phyloP scores from a whole-genome alignment of 2,113 vertebrate species.

The Larimichthys polyactis region DNA sequence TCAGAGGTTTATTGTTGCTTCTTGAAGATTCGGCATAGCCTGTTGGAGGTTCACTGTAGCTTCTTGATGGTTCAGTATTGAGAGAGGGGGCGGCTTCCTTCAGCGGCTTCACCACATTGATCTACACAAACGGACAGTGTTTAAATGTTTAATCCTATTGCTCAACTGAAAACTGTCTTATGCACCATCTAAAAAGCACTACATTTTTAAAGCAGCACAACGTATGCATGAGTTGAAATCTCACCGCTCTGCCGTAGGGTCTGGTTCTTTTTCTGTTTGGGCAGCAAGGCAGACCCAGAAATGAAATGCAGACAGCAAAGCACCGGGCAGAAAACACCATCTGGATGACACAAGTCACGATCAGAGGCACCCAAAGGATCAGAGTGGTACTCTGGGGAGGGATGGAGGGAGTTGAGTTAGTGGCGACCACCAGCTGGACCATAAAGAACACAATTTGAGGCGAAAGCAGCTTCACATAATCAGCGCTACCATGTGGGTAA shows the following conservation, averaged over 20 bases:
- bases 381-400: conserved; percentile 88
- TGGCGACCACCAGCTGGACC: conserved; percentile 38
- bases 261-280: conserved; percentile 47
- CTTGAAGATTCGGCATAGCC: background rate
- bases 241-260: conserved; percentile 58
- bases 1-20: background rate
- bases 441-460: conserved; percentile 16
- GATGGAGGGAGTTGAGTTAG: conserved; percentile 24
- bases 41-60: background rate
- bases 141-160: background rate
- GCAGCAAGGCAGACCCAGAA: conserved; percentile 82
- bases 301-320: conserved; percentile 74
- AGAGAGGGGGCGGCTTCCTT: conserved; percentile 31
- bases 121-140: conserved; percentile 52
- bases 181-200: background rate
- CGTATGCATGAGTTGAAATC: conserved; percentile 1
- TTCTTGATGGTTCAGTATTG: background rate
- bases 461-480: background rate
- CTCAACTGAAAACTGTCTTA: background rate
- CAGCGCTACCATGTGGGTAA: background rate
- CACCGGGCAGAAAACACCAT: conserved; percentile 84
- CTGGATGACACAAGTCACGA: conserved; percentile 84
- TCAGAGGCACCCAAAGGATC: conserved; percentile 89
- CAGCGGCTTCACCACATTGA: conserved; percentile 50
- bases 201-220: background rate